Conservation (phyloP, 2,797 vertebrate genomes). For the Zalophus californianus region DNA sequence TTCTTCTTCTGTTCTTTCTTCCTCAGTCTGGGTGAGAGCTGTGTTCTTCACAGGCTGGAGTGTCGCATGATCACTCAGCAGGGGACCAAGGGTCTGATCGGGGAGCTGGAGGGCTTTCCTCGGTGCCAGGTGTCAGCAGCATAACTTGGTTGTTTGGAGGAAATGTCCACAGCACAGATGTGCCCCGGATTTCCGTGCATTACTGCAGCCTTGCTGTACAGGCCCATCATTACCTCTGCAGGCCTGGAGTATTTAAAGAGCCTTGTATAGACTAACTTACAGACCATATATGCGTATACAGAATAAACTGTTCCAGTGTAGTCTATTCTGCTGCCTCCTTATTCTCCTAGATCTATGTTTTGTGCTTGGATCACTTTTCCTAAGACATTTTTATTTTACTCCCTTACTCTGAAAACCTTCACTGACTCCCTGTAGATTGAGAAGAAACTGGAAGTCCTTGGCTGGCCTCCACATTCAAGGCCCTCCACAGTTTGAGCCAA, state of each 20-base stretch:
- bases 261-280: not conserved
- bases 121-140: not conserved
- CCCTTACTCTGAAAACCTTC: not conserved
- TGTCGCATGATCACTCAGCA: not conserved
- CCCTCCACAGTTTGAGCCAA: not conserved
- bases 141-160: not conserved
- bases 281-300: not conserved
- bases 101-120: not conserved
- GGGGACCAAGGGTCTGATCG: not conserved
- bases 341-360: not conserved
- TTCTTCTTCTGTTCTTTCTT: not conserved
- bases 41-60: not conserved
- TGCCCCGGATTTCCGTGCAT: not conserved
- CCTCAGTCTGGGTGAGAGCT: not conserved
- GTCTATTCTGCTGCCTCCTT: not conserved
- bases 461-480: not conserved
- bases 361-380: not conserved
- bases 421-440: not conserved
- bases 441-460: not conserved
- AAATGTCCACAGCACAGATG: not conserved
- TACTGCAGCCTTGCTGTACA: not conserved
- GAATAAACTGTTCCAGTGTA: not conserved
- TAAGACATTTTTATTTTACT: not conserved
- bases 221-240: not conserved
- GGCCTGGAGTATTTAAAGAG: not conserved